phyloP scores from a whole-genome alignment of 2,113 vertebrate genomes.

The Picathartes gymnocephalus region DNA sequence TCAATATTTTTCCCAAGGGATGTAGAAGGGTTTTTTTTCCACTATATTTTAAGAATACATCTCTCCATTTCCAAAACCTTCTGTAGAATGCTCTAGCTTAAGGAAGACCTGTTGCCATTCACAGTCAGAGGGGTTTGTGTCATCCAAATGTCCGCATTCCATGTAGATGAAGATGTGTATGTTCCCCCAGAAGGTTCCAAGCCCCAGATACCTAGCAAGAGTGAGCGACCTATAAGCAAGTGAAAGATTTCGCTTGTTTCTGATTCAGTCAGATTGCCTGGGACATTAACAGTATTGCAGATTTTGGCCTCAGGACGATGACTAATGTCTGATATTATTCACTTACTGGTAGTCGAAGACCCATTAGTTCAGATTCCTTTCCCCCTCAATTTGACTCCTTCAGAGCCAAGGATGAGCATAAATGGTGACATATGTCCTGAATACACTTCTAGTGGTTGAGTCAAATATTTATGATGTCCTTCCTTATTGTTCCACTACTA shows the following conservation, averaged over 20 bases:
- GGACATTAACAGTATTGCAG: not conserved
- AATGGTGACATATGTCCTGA: not conserved
- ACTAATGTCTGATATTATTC: conserved; percentile 6
- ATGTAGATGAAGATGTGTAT: not conserved
- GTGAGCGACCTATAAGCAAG: not conserved
- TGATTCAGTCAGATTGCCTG: not conserved
- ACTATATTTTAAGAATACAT: not conserved
- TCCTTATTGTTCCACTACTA: not conserved
- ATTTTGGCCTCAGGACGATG: not conserved
- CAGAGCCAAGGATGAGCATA: not conserved
- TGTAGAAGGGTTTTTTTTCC: not conserved
- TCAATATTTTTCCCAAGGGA: not conserved
- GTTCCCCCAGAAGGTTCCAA: not conserved
- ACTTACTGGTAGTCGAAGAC: not conserved
- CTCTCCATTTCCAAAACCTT: not conserved
- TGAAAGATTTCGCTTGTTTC: not conserved
- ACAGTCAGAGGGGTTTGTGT: not conserved
- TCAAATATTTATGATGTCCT: not conserved
- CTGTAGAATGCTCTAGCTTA: not conserved
- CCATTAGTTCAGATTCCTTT: not conserved
- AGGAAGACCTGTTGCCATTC: not conserved
- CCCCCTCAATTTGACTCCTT: not conserved
- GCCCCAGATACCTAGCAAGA: not conserved
- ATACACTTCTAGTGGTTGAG: not conserved
- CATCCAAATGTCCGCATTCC: not conserved